Evolutionary conservation across 2,797 vertebrate species (phyloP), one percentile per base, ranked within the genome.

Genomic region (Microctenopoma lineatum): DNA sequence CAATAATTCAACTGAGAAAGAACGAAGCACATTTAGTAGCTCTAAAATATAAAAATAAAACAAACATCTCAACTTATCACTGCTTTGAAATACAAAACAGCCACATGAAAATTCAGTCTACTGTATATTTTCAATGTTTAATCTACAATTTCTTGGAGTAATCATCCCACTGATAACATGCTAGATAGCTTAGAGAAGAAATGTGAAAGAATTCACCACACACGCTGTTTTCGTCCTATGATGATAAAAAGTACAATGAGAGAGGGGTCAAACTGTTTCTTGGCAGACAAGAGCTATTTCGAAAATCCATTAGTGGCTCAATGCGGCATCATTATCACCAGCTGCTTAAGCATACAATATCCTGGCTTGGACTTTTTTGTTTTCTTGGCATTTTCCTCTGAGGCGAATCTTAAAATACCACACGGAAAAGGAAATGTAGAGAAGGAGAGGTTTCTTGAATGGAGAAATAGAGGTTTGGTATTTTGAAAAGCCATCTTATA

Each of bases 271-370:
- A 83, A 73, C 70, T 74, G 76, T 61, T 81, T 83, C 87, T 77
- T 67, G 53, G 61, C 70, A 81, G 59, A 80, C 74, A 77, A 80
- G 81, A 85, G 81, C 85, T 70, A 83, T 88, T 89, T 83, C 42
- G 29, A 84, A 88, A 85, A 89, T 79, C 83, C 84, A 91, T 91
- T 91, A 90, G 86, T 78, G 87, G 80, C 85, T 90, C 87, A 77
- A 72, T 61, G 73, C 74, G 59, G 70, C 73, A 71, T 81, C 81
- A 84, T 90, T 86, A 89, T 78, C 57, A 2, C 69, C 64, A 69
- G 75, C 73, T 84, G 74, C 80, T 90, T 86, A 69, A 81, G 68
- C 70, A 59, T 59, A 84, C 80, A 86, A 73, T 75, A 80, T 84
- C 69, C 79, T 42, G 41, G 26, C 66, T 80, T 79, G 85, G 70